These are phyloP conservation scores for Cavia porcellus DNA, from an alignment of 2,113 vertebrate genomes.

Conservation along the genomic window DNA sequence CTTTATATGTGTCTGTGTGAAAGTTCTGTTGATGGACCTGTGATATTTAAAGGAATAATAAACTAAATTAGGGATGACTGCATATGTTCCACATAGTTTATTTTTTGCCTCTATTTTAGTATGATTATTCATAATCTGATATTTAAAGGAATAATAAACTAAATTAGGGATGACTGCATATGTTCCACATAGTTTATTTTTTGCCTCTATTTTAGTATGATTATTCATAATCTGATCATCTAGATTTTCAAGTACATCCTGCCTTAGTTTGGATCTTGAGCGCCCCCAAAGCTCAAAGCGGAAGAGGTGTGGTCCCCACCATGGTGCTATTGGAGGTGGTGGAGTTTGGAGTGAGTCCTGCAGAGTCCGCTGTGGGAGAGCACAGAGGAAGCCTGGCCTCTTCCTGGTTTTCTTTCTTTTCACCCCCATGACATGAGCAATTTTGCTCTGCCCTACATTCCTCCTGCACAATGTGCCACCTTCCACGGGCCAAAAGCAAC, in stretches of 20 bases:
- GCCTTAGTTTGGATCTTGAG: background rate
- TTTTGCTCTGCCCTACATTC: too few species aligned
- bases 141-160: background rate
- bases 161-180: background rate
- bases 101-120: slow-evolving; percentile 41
- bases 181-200: slow-evolving; percentile 19
- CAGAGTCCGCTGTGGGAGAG: background rate
- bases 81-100: background rate
- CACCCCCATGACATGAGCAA: background rate
- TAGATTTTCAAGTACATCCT: background rate
- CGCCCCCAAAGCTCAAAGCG: background rate
- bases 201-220: slow-evolving; percentile 24
- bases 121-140: background rate
- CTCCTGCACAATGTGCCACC: background rate
- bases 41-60: background rate
- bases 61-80: background rate
- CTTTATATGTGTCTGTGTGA: background rate
- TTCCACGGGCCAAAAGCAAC: background rate
- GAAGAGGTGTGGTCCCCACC: background rate
- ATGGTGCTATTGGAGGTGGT: too few species aligned
- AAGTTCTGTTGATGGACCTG: background rate
- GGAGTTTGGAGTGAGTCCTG: background rate
- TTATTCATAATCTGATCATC: background rate
- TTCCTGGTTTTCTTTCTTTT: background rate
- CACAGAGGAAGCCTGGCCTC: background rate